Evolutionary conservation across 2,888 invertebrate species (phyloP).

Genomic region (Tethea ocularis): DNA sequence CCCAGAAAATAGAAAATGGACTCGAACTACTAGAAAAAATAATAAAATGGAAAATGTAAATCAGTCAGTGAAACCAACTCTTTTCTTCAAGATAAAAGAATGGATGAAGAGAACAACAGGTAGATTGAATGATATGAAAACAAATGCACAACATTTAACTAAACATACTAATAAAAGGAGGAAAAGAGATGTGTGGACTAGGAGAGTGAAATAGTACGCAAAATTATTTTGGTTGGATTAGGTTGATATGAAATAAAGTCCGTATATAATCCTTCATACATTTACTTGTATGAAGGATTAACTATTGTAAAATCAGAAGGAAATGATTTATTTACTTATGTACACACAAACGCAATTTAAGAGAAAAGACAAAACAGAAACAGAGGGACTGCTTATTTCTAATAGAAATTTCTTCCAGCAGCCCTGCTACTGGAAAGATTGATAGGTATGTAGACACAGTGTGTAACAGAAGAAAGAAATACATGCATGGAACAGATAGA

Average conservation of each 20-base stretch:
- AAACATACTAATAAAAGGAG: slow-evolving; percentile 57
- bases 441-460: too few relatives aligned
- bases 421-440: too few relatives aligned
- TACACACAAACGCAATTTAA: too few relatives aligned
- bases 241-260: not conserved
- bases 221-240: slow-evolving; percentile 11
- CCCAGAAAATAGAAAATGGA: slow-evolving; percentile 57
- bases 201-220: slow-evolving; percentile 49
- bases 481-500: too few relatives aligned
- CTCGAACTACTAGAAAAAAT: slow-evolving; percentile 39
- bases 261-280: too few relatives aligned
- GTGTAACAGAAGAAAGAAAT: too few relatives aligned
- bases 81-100: slow-evolving; percentile 55
- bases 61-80: slow-evolving; percentile 35
- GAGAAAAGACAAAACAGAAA: too few relatives aligned
- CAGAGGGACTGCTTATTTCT: too few relatives aligned
- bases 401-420: too few relatives aligned
- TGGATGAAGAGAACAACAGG: slow-evolving; percentile 52
- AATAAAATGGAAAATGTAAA: slow-evolving; percentile 33
- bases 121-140: slow-evolving; percentile 36
- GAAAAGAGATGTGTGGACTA: slow-evolving; percentile 60
- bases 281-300: too few relatives aligned
- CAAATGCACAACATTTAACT: slow-evolving; percentile 25
- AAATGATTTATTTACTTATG: too few relatives aligned
- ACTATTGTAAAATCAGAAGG: too few relatives aligned